phyloP scores from a whole-genome alignment of 2,797 vertebrate species.

The Hydrophis major region DNA sequence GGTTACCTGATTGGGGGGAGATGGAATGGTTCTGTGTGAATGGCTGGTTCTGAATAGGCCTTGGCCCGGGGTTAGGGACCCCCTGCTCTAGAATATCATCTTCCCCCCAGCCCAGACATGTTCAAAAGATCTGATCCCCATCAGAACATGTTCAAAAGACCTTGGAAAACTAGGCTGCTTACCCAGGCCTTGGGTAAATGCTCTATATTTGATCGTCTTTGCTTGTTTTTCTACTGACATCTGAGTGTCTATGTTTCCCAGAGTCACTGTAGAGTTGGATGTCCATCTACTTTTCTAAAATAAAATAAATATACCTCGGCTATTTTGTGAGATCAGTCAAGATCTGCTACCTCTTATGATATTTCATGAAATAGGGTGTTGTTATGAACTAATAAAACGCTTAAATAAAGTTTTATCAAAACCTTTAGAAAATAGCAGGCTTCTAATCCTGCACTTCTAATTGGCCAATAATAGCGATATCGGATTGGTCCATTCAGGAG shows the following conservation, averaged over 20 bases:
- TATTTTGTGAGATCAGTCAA: neutral
- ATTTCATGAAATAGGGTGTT: neutral
- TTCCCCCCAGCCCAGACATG: neutral
- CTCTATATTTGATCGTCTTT: neutral
- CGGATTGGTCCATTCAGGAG: no score
- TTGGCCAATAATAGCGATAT: no score
- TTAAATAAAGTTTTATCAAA: no score
- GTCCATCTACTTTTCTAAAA: neutral
- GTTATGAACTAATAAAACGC: no score
- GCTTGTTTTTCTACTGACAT: neutral
- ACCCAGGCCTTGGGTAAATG: neutral
- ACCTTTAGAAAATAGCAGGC: no score
- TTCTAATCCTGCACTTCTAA: no score
- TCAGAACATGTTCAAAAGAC: neutral
- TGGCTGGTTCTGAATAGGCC: no score
- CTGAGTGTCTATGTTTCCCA: neutral
- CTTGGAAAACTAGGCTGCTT: neutral
- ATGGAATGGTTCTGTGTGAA: no score
- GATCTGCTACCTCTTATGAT: neutral
- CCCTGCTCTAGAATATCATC: neutral
- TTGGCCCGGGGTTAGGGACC: no score
- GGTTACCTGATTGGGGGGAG: no score
- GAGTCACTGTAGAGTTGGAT: neutral
- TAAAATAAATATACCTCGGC: neutral
- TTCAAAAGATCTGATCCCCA: neutral